These are phyloP conservation scores for Epinephelus moara DNA, from an alignment of 2,113 vertebrate species.

Conservation along the genomic window DNA sequence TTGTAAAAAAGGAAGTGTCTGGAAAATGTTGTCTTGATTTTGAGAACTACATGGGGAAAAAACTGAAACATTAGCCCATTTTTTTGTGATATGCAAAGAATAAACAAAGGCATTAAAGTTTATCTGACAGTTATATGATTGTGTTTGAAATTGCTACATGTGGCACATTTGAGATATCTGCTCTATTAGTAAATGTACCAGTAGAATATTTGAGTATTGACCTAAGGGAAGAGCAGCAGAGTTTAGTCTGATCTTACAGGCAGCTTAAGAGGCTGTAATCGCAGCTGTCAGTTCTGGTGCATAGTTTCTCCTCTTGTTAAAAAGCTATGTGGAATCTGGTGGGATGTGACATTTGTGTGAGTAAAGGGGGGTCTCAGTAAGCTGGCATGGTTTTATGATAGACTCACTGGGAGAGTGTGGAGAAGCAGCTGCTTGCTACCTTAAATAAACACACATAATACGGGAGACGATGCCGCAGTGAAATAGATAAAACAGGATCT, in stretches of 20 bases:
- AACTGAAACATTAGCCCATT: not conserved
- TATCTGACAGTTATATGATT: not conserved
- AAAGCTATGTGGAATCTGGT: constrained; percentile 52
- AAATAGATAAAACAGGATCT: not conserved
- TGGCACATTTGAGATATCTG: not conserved
- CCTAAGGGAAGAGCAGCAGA: not conserved
- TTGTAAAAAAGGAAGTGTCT: not conserved
- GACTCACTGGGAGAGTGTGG: constrained; percentile 10
- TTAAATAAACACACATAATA: constrained; percentile 13
- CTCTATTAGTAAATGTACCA: constrained; percentile 1
- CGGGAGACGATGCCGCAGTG: not conserved
- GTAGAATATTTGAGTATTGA: constrained; percentile 1
- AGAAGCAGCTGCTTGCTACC: constrained; percentile 44
- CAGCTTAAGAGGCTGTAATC: constrained; percentile 52
- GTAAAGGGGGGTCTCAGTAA: constrained; percentile 20
- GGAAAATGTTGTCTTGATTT: not conserved
- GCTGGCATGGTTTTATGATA: constrained; percentile 12
- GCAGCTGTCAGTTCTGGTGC: constrained; percentile 55
- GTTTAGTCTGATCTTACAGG: constrained; percentile 18
- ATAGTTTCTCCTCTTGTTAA: constrained; percentile 16
- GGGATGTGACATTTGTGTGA: constrained; percentile 59
- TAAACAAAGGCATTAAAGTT: not conserved
- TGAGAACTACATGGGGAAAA: not conserved
- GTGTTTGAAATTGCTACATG: not conserved
- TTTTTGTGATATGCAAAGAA: not conserved